These are phyloP conservation scores for Drosophila koepferae DNA, from an alignment of 2,888 invertebrate species.

Conservation along the genomic window DNA sequence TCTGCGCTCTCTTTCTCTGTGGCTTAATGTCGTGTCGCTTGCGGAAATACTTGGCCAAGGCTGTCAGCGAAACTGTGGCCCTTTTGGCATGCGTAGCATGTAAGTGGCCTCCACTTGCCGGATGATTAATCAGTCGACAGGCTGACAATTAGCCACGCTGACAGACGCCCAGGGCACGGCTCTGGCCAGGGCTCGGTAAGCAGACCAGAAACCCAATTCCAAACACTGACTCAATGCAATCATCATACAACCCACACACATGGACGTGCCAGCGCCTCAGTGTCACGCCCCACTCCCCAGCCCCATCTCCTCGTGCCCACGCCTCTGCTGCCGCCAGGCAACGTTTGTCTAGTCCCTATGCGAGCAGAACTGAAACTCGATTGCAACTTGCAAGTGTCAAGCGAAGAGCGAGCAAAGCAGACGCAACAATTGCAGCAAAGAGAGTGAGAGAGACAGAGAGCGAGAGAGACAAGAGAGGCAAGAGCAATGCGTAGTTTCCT, in stretches of 20 bases:
- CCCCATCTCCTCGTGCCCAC: not conserved
- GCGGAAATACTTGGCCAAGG: slow-evolving; percentile 61
- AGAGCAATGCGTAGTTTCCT: slow-evolving; percentile 28
- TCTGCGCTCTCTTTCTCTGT: not conserved
- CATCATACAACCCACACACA: slow-evolving; percentile 44
- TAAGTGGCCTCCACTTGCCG: slow-evolving; percentile 53
- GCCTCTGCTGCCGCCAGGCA: not conserved
- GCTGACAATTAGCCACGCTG: slow-evolving; percentile 36
- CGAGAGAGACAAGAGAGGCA: not conserved
- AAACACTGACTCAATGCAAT: slow-evolving; percentile 26
- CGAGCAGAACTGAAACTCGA: slow-evolving; percentile 25
- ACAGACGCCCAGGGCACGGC: slow-evolving; percentile 8
- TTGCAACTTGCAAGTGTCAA: slow-evolving; percentile 50
- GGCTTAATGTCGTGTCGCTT: slow-evolving; percentile 14
- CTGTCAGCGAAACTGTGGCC: slow-evolving; percentile 46
- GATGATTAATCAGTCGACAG: slow-evolving; percentile 57
- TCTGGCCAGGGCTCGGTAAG: not conserved
- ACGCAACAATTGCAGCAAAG: slow-evolving; percentile 11
- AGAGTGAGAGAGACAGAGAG: not conserved
- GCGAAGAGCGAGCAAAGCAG: slow-evolving; percentile 30
- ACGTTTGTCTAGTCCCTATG: slow-evolving; percentile 11
- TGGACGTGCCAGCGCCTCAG: slow-evolving; percentile 24
- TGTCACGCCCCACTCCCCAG: not conserved
- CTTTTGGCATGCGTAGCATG: slow-evolving; percentile 57
- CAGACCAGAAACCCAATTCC: slow-evolving; percentile 29